Evolutionary conservation across 2,888 invertebrate genomes (phyloP).

Genomic region (Perizoma affinitatum): DNA sequence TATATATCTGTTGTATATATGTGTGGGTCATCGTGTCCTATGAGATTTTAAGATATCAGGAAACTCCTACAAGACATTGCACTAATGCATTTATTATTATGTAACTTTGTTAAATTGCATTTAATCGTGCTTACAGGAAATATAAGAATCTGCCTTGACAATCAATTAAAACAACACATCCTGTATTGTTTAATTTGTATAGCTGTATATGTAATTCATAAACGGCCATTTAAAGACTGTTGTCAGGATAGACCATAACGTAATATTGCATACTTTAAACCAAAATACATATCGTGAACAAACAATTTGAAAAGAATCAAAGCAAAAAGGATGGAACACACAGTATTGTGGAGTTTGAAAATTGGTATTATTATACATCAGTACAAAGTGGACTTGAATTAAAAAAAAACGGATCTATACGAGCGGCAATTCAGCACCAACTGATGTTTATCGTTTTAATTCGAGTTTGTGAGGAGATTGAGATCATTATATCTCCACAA

Average conservation of each 20-base stretch:
- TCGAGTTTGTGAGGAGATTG: conserved; percentile 22
- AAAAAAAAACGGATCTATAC: conserved; percentile 10
- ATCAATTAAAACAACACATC: conserved; percentile 10
- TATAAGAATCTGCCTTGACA: conserved; percentile 18
- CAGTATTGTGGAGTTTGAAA: conserved; percentile 2
- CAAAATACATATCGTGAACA: too few species aligned
- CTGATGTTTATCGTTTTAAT: conserved; percentile 24
- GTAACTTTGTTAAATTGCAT: background rate
- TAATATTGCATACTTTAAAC: too few species aligned
- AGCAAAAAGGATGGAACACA: conserved; percentile 8
- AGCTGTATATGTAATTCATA: background rate
- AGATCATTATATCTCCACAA: conserved; percentile 11
- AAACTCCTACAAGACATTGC: background rate
- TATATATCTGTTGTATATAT: too few species aligned
- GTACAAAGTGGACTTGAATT: conserved; percentile 7
- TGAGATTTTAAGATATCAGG: too few species aligned
- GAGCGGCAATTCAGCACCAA: conserved; percentile 11
- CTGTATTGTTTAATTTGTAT: background rate
- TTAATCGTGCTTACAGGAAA: conserved; percentile 7
- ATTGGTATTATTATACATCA: conserved; percentile 12
- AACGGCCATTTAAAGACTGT: too few species aligned
- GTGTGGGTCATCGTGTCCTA: too few species aligned
- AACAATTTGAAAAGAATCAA: background rate
- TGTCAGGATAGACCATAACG: too few species aligned
- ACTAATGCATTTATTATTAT: background rate